Percentiles rank a stretch among this genome's conserved stretches.
phyloP scores from a whole-genome alignment of 2,113 vertebrate genomes.

The Epinephelus fuscoguttatus region DNA sequence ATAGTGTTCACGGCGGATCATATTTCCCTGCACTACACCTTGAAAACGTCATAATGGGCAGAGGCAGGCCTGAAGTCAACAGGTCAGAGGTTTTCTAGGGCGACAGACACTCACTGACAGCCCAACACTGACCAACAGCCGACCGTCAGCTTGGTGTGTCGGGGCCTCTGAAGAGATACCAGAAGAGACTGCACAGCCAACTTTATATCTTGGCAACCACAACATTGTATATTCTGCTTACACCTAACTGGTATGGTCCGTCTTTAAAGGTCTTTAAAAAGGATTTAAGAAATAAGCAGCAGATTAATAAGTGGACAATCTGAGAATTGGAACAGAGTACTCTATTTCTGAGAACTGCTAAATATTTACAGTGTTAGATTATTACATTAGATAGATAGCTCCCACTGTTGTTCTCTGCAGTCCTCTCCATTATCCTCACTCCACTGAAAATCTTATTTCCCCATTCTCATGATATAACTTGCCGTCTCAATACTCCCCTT shows the following conservation, averaged over 20 bases:
- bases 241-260: not conserved
- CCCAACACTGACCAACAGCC: no score
- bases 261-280: not conserved
- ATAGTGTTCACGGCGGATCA: no score
- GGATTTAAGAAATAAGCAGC: not conserved
- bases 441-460: constrained; percentile 27
- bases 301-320: not conserved
- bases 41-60: no score
- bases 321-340: not conserved
- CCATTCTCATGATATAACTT: constrained; percentile 25
- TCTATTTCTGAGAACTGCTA: constrained; percentile 10
- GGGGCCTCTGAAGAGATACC: not conserved
- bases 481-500: constrained; percentile 19
- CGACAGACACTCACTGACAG: no score
- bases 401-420: not conserved
- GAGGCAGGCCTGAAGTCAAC: no score
- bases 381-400: constrained; percentile 20
- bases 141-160: no score
- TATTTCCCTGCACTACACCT: no score
- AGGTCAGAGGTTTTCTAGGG: no score
- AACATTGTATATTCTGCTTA: not conserved
- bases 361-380: constrained; percentile 46
- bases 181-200: not conserved
- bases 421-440: constrained; percentile 20
- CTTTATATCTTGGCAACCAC: not conserved